Evolutionary conservation across 53 echinoderm and acorn worm genomes (phyloP), one percentile per base, ranked within the genome.

Genomic region (Astropecten irregularis): DNA sequence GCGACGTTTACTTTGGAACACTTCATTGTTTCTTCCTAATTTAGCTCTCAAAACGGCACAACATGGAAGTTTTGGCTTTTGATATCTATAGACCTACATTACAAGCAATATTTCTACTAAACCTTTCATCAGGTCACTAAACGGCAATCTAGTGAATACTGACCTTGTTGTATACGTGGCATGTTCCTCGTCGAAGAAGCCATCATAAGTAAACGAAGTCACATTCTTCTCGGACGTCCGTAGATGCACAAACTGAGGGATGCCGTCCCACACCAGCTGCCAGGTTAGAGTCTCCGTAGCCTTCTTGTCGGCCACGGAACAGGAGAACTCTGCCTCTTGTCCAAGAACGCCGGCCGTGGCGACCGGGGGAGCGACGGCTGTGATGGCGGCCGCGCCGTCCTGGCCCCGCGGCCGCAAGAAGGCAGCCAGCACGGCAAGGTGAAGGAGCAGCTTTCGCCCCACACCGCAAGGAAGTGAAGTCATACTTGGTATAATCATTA

Each of bases 121-220:
- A 14, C 26, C 59, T 28, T 4, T 14, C 3, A 4, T 25, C 15
- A 52, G 26, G 3, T 8, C 18, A 13, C 4, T n/a, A n/a, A n/a
- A n/a, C n/a, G n/a, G n/a, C n/a, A n/a, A n/a, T n/a, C n/a, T n/a
- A n/a, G n/a, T n/a, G n/a, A n/a, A n/a, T n/a, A n/a, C 2, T 54
- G 39, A 74, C 74, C 74, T 74, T 21, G 74, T 74, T 22, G 74
- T 74, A 38, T 74, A 74, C 1, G 58, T 55, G 9, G 74, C 74
- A 26, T 74, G 74, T 57, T 56, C 56, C 39, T 73, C 55, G 7
- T 52, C 3, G 32, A 73, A 53, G 54, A 23, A 19, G 3, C 30
- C 54, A 23, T 74, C 56, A 4, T 33, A 56, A 11, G 9, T 26
- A 40, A 54, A 36, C 25, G 38, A 39, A 2, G 74, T 74, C 6